Evolutionary conservation across 2,888 invertebrate species (phyloP).

Genomic region (Netelia fuscicornis): DNA sequence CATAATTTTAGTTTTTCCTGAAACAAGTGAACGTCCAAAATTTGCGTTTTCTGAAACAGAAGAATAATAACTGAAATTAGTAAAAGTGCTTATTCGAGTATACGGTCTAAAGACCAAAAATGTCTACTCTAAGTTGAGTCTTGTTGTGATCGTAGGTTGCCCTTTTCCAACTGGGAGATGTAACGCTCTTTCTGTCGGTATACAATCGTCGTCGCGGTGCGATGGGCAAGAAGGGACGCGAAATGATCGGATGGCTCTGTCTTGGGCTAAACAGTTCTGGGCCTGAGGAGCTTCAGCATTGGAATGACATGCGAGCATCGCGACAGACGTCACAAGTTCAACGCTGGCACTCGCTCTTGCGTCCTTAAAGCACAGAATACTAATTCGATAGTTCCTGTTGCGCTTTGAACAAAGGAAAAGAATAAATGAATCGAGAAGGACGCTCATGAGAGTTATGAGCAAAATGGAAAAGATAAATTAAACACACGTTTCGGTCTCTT

Average conservation of each 20-base stretch:
- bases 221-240: conserved; percentile 96
- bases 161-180: conserved; percentile 96
- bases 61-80: neutral
- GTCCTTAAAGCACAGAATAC: conserved; percentile 82
- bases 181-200: conserved; percentile 97
- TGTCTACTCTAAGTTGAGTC: neutral
- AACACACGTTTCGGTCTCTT: conserved; percentile 44
- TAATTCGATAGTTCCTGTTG: conserved; percentile 56
- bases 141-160: conserved; percentile 89
- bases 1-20: neutral
- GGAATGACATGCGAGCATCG: conserved; percentile 95
- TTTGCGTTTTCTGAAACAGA: neutral
- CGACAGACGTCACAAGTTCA: conserved; percentile 95
- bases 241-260: conserved; percentile 99
- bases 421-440: conserved; percentile 28
- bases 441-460: conserved; percentile 40
- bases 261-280: conserved; percentile 96
- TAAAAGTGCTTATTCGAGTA: neutral
- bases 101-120: too few species aligned
- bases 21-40: neutral
- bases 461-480: neutral
- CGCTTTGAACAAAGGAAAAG: conserved; percentile 35
- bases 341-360: conserved; percentile 96
- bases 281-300: conserved; percentile 95
- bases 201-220: conserved; percentile 96